phyloP scores from a whole-genome alignment of 2,113 vertebrate species.

The Phoxinus phoxinus region DNA sequence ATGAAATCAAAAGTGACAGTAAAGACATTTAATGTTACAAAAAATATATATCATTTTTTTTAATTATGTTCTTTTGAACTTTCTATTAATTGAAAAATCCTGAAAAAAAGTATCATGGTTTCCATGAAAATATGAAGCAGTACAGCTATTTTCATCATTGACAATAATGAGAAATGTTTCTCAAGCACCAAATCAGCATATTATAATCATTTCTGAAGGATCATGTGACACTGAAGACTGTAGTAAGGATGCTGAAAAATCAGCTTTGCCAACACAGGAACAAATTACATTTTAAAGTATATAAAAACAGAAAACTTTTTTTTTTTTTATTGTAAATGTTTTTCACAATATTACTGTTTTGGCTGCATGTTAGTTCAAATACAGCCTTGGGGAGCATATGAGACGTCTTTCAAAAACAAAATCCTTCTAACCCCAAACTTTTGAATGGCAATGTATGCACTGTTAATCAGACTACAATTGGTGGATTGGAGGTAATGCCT shows the following conservation, averaged over 20 bases:
- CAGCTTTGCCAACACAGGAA: no score
- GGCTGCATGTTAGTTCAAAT: not conserved
- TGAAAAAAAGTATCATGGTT: not conserved
- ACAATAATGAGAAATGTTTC: not conserved
- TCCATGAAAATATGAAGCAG: not conserved
- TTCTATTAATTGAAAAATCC: not conserved
- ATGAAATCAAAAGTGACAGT: not conserved
- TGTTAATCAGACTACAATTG: not conserved
- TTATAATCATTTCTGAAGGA: not conserved
- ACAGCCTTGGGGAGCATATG: not conserved
- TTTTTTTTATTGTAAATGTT: not conserved
- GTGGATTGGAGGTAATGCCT: not conserved
- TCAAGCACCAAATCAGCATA: not conserved
- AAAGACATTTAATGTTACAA: not conserved
- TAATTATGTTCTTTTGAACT: not conserved
- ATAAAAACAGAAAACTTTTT: not conserved
- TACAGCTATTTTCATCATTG: not conserved
- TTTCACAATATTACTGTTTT: not conserved
- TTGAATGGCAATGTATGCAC: not conserved
- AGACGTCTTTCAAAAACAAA: not conserved
- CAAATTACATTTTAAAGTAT: not conserved
- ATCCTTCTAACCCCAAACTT: not conserved
- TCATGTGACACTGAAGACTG: not conserved
- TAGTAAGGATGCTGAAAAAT: not conserved
- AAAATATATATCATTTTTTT: no score